Evolutionary conservation across 2,113 vertebrate genomes (phyloP), one percentile per base, ranked within the genome.

Genomic region (Cyprinodon brontotheroides): DNA sequence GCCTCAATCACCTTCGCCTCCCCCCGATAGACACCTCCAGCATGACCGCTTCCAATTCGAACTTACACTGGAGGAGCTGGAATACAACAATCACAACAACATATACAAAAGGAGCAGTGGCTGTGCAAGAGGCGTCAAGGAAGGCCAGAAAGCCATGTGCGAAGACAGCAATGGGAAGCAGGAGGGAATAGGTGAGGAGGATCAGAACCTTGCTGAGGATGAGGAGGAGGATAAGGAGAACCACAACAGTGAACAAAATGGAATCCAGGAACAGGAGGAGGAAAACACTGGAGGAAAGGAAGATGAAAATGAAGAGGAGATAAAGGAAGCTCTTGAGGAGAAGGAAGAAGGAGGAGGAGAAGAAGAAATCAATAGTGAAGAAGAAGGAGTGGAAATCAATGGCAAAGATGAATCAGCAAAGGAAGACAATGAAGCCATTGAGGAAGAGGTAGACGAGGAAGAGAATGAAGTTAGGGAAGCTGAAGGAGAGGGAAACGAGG

Each of bases 21-120:
- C 94, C 0, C 86, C 83, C 0, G 87, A 82, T 0, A 83, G 9
- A 12, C 93, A 94, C 84, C 90, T 91, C 11, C 75, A 89, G 3
- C 75, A 67, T 0, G 95, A 96, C 81, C 94, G 94, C 80, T 96
- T 96, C 93, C 95, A 96, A 89, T 96, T 97, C 0, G 93, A 95
- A 79, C 87, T 96, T 85, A 95, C 94, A 0, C 81, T 96, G 90
- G 94, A 96, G 68, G 92, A 94, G 64, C 91, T 96, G 77, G 93
- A 94, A 62, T 87, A 91, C 78, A 91, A 91, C 78, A 92, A 92
- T 83, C 90, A 92, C 84, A 90, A 89, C 83, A 86, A 89, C 73
- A 40, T 77, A 0, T 74, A 87, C 63, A 17, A 61, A 74, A 86
- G 68, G 8, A 84, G 65, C 65, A 57, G 59, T 61, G 3, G 68